Evolutionary conservation across 2,888 invertebrate species (phyloP).

Genomic region (Philereme transversata): DNA sequence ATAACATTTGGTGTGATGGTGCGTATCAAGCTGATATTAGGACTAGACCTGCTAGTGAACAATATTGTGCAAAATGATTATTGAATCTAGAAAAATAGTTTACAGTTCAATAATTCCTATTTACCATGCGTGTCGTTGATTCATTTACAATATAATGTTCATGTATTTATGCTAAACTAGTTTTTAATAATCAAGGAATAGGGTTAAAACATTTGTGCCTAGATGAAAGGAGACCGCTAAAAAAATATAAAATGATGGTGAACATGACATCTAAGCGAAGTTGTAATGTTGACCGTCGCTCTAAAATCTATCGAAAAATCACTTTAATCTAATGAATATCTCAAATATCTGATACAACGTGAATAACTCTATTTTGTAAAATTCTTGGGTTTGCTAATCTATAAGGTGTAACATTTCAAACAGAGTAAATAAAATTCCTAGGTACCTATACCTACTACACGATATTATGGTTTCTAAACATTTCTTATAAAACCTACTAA

Average conservation of each 20-base stretch:
- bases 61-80: constrained; percentile 20
- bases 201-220: constrained; percentile 20
- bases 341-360: constrained; percentile 6
- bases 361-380: constrained; percentile 8
- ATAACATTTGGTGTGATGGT: constrained; percentile 14
- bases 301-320: constrained; percentile 17
- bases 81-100: neutral
- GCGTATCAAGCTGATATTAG: constrained; percentile 12
- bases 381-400: constrained; percentile 8
- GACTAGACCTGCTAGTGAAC: constrained; percentile 13
- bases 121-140: constrained; percentile 16
- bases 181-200: constrained; percentile 6
- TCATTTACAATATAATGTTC: constrained; percentile 8
- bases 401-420: constrained; percentile 11
- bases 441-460: constrained; percentile 1
- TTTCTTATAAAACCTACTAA: neutral
- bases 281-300: constrained; percentile 18
- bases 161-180: constrained; percentile 12
- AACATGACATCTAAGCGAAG: constrained; percentile 35
- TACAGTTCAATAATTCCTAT: neutral
- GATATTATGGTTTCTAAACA: constrained; percentile 2
- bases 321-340: constrained; percentile 8
- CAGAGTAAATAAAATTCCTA: constrained; percentile 5
- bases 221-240: constrained; percentile 44
- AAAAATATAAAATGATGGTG: constrained; percentile 50